These are phyloP conservation scores for Hydrozoanthus gracilis DNA, from an alignment of 92 coral and sea anemone species.

Conservation along the genomic window DNA sequence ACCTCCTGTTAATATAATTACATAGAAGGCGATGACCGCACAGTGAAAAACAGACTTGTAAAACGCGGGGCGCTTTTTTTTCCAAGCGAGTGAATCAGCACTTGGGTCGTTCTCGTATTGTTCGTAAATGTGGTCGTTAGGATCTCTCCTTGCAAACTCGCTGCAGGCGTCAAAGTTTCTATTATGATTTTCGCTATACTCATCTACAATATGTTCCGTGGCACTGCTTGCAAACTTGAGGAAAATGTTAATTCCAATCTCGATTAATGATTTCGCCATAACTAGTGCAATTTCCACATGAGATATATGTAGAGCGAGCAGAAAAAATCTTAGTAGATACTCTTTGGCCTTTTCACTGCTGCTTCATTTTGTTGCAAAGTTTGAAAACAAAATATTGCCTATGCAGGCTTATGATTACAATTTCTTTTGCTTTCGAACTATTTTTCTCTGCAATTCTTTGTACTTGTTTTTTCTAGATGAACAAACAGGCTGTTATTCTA, in stretches of 20 bases:
- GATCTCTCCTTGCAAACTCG: not conserved
- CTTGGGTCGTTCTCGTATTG: not conserved
- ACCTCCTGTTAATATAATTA: not conserved
- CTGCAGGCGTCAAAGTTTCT: not conserved
- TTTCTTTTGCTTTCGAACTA: too few species aligned
- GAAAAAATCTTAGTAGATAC: too few species aligned
- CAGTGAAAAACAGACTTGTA: constrained; percentile 3
- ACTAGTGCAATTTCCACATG: too few species aligned
- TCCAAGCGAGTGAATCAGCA: constrained; percentile 8
- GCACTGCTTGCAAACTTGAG: not conserved
- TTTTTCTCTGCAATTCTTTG: too few species aligned
- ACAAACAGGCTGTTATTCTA: too few species aligned
- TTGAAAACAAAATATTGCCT: too few species aligned
- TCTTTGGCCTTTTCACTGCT: too few species aligned
- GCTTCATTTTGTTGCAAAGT: too few species aligned
- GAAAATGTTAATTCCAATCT: not conserved
- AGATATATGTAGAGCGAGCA: too few species aligned
- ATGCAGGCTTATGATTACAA: too few species aligned
- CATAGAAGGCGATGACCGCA: not conserved
- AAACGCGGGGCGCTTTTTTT: not conserved
- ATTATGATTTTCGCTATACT: not conserved
- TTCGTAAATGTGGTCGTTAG: not conserved
- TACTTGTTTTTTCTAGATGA: too few species aligned
- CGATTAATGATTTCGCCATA: too few species aligned
- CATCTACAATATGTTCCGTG: not conserved